Percentiles rank a stretch among this genome's conserved stretches.
Conservation (phyloP, 2,888 invertebrate species). For the Drosophila atripex region DNA sequence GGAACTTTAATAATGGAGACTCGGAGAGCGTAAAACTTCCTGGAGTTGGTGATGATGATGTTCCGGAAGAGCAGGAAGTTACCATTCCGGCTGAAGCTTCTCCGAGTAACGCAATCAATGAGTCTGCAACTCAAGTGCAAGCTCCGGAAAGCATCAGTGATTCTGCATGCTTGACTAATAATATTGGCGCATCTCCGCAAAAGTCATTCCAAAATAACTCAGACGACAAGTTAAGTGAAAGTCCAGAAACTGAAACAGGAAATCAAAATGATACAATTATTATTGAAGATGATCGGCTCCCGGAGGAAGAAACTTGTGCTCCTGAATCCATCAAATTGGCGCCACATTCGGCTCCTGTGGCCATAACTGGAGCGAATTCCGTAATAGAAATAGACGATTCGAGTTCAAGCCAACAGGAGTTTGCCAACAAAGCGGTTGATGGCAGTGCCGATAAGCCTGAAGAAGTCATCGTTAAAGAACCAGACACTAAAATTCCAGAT, state of each 20-base stretch:
- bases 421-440: not conserved
- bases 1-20: not conserved
- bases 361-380: not conserved
- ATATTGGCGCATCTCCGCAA: not conserved
- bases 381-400: conserved; percentile 20
- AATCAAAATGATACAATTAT: not conserved
- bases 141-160: not conserved
- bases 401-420: not conserved
- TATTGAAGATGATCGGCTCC: not conserved
- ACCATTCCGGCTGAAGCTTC: not conserved
- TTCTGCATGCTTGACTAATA: too few relatives aligned
- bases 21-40: not conserved
- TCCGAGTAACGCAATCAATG: not conserved
- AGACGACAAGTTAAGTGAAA: not conserved
- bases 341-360: too few relatives aligned
- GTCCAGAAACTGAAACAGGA: not conserved
- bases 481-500: not conserved
- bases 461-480: not conserved
- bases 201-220: not conserved
- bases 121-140: not conserved
- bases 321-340: too few relatives aligned
- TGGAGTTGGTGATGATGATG: not conserved
- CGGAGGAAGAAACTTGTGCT: not conserved
- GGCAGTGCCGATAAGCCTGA: not conserved
- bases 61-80: not conserved